phyloP scores from a whole-genome alignment of 2,797 vertebrate genomes.

The Dryobates pubescens region DNA sequence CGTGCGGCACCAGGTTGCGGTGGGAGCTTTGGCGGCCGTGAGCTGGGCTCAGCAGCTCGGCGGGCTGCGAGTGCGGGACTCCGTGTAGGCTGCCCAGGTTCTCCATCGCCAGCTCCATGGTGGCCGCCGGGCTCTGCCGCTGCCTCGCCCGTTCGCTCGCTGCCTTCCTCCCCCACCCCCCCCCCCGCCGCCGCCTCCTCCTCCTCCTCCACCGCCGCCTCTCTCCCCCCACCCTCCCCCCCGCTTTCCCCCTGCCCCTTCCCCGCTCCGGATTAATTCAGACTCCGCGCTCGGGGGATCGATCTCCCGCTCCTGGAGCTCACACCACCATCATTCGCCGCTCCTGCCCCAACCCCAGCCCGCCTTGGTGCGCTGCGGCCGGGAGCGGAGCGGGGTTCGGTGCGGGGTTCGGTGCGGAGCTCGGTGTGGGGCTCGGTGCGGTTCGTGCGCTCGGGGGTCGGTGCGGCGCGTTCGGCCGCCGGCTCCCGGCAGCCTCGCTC shows the following conservation, averaged over 20 bases:
- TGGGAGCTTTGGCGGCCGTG: constrained; percentile 88
- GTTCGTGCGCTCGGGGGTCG: neutral
- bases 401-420: neutral
- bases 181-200: constrained; percentile 52
- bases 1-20: constrained; percentile 90
- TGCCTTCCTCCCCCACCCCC: constrained; percentile 65
- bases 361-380: neutral
- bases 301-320: constrained; percentile 84
- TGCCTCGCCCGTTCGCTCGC: constrained; percentile 69
- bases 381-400: neutral
- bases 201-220: constrained; percentile 58
- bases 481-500: constrained; percentile 29
- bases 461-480: neutral
- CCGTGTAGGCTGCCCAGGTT: constrained; percentile 93
- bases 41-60: constrained; percentile 89
- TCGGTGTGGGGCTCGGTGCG: neutral
- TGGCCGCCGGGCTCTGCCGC: constrained; percentile 80
- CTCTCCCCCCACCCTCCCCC: constrained; percentile 34
- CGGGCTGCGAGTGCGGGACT: constrained; percentile 88
- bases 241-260: constrained; percentile 39
- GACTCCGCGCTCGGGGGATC: constrained; percentile 83
- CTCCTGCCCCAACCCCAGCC: constrained; percentile 13
- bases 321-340: constrained; percentile 84
- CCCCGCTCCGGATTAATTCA: constrained; percentile 79
- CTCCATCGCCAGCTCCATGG: constrained; percentile 97